Base-by-base conservation (phyloP, 2,888 invertebrate genomes). In the Ypsolopha scabrella region DNA sequence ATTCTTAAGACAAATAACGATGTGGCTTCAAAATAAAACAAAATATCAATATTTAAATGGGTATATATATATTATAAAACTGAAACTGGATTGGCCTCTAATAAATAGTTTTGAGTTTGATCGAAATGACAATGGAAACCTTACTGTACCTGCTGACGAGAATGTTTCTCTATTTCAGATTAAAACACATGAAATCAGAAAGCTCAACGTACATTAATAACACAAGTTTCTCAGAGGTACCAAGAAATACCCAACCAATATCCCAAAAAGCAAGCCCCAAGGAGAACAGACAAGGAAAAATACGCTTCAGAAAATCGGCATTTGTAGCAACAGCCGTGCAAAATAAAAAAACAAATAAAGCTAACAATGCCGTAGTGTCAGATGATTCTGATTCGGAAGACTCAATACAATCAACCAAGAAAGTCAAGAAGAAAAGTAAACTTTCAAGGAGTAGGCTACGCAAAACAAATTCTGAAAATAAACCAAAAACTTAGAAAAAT, bases 241-340 rank as follows among this genome's bases (percentile, higher is more conserved):
- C 86, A 39, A 66, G 70, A 52, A 82, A 75, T 54, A 72, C 72
- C 55, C 70, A 69, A 53, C 59, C 60, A 48, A 46, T 58, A 44
- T 51, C 55, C 7, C 75, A 70, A 57, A 80, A 74, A 63, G 52
- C 58, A 2, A 70, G 58, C 38, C 62, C 62, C 48, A 54, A 53
- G 54, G 80, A 73, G 56, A 70, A 54, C 45, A 72, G 68, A 57
- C 71, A 73, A 57, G 67, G 73, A 7, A 83, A 81, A 57, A 71
- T 70, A 53, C 87, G 87, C 55, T 91, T 91, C 61, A 88, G 88
- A 61, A 90, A 90, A 58, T 78, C 88, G 53, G 89, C 89, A 14
- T 77, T 89, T 55, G 88, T 91, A 0, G 88, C 90, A 35, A 88
- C 90, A 9, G 89, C 90, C 2, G 67, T 86, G 36, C 87, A 87